A percentile compares a stretch with the other conserved stretches of the same genome.
phyloP scores from a whole-genome alignment of 2,888 invertebrate species.

The Parnassius orleans region DNA sequence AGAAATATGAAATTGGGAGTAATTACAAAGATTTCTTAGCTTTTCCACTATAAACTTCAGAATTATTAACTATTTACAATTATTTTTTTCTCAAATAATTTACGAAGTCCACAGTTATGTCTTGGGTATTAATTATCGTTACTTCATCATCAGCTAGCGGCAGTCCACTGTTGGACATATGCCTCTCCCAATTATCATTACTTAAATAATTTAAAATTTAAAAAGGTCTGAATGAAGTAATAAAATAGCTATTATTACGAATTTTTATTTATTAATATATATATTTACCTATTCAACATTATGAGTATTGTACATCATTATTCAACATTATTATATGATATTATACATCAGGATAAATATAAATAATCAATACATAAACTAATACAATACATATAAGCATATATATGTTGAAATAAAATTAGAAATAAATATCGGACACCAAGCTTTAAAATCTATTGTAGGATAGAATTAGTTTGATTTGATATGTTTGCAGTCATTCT shows the following conservation, averaged over 20 bases:
- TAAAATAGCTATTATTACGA: not conserved
- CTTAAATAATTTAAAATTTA: not conserved
- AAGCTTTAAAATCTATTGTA: not conserved
- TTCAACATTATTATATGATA: not conserved
- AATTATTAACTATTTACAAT: too few species aligned
- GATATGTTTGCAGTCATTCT: too few species aligned
- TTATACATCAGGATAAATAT: conserved; percentile 20
- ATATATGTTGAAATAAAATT: not conserved
- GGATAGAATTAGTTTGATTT: not conserved
- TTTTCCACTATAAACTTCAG: too few species aligned
- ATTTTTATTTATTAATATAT: not conserved
- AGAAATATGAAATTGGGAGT: too few species aligned
- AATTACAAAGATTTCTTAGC: too few species aligned
- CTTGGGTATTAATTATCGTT: too few species aligned
- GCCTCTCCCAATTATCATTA: too few species aligned
- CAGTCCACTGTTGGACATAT: too few species aligned
- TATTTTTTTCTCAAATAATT: too few species aligned
- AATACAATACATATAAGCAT: conserved; percentile 14
- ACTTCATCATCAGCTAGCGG: too few species aligned
- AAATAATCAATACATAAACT: conserved; percentile 28
- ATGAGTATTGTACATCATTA: too few species aligned
- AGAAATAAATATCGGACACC: not conserved
- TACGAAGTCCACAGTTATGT: too few species aligned
- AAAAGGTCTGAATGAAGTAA: not conserved
- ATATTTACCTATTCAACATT: not conserved